phyloP scores from a whole-genome alignment of 2,113 vertebrate species.

The Lanius ludovicianus region DNA sequence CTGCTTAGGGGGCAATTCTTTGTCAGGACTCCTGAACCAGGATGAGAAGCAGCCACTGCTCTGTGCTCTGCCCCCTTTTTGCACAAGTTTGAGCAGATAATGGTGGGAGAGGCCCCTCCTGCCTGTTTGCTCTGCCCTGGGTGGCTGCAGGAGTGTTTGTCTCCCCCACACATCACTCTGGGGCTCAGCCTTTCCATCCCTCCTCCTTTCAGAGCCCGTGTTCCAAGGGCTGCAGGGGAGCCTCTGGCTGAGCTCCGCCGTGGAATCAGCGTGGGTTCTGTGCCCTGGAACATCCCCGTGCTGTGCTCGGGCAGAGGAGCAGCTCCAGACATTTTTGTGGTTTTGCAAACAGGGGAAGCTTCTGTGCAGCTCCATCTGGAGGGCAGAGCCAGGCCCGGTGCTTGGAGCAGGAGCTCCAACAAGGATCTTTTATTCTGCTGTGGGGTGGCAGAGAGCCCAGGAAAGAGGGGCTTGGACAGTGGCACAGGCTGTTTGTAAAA shows the following conservation, averaged over 20 bases:
- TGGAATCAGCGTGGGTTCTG: background rate
- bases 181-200: background rate
- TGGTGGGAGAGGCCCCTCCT: background rate
- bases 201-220: accelerated
- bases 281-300: background rate
- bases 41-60: background rate
- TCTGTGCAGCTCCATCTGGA: constrained; percentile 51
- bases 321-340: background rate
- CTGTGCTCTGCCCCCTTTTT: background rate
- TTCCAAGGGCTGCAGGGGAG: background rate
- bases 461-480: background rate
- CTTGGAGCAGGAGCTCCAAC: background rate
- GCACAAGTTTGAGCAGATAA: background rate
- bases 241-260: background rate
- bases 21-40: background rate
- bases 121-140: background rate
- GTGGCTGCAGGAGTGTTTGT: background rate
- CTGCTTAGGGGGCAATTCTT: background rate
- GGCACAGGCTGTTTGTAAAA: background rate
- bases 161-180: background rate
- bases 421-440: background rate
- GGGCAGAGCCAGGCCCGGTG: background rate
- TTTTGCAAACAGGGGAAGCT: background rate
- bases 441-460: constrained; percentile 18
- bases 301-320: background rate